Base-by-base conservation (phyloP, 2,797 vertebrate genomes). In the Myotis planiceps region DNA sequence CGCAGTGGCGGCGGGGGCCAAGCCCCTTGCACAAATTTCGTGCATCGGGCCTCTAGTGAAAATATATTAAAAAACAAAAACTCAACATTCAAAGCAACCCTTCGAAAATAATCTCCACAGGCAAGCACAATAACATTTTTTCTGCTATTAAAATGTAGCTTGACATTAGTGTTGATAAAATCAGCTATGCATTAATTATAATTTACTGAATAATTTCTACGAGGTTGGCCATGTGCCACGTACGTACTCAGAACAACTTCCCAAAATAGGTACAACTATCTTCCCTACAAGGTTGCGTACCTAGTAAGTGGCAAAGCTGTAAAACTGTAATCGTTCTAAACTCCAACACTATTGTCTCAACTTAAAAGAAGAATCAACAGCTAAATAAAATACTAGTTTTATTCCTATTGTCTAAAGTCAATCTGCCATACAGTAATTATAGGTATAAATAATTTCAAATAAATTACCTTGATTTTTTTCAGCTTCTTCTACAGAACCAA, bases 401-500 rank as follows among this genome's bases (percentile, higher is more conserved):
- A 51, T 66, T 51, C 37, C 47, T 88, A 69, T 3, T 51, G 47
- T 84, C 32, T 85, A 76, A 86, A 71, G 63, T 72, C 90, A 87
- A 25, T 80, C 3, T 82, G 27, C 2, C 83, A 83, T 37, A 65
- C 5, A 68, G 27, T 60, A 79, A 51, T 47, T 82, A 34, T 2
- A 74, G 21, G 19, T 78, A 51, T 13, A 47, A 68, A 39, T 53
- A 84, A 92, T 90, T 76, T 87, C 69, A 85, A 96, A 94, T 65
- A 82, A 81, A 76, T 97, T 99, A 99, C 99, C 99, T 99, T 99
- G 99, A 96, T 99, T 99, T 98, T 99, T 99, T 98, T 99, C 99
- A 51, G 99, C 99, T 96, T 99, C 99, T 79, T 99, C 99, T 79
- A 99, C 98, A 85, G 99, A 99, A 55, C 99, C 99, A 96, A 99